phyloP scores from a whole-genome alignment of 2,113 vertebrate species.

The Lepus americanus region DNA sequence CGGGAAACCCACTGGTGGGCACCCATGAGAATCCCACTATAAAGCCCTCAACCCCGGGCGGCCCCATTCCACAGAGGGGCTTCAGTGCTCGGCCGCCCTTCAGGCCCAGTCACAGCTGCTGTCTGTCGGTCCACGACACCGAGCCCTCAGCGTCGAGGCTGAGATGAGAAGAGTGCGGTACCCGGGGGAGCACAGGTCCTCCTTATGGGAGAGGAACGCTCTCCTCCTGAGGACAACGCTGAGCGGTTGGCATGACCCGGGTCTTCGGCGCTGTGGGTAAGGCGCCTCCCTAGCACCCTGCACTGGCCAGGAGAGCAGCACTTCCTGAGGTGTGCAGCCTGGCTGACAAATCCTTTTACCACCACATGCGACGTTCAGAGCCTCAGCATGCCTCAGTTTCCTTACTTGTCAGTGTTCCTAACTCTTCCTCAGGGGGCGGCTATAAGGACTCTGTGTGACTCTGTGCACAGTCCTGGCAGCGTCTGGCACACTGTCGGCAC shows the following conservation, averaged over 20 bases:
- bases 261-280: neutral
- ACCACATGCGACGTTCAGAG: neutral
- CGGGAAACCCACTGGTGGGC: neutral
- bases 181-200: rapidly evolving
- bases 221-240: neutral
- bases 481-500: rapidly evolving
- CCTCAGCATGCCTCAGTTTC: neutral
- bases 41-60: no score
- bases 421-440: rapidly evolving
- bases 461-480: rapidly evolving
- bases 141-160: neutral
- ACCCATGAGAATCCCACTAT: no score
- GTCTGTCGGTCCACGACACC: neutral
- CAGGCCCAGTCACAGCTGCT: neutral
- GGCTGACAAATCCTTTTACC: neutral
- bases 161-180: neutral
- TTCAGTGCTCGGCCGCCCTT: neutral
- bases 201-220: neutral
- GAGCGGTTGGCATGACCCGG: neutral
- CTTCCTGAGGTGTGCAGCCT: neutral
- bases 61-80: no score
- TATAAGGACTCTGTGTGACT: neutral
- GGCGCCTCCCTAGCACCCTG: no score
- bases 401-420: neutral
- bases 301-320: no score